A percentile compares a stretch with the other conserved stretches of the same genome.
These are phyloP conservation scores for Oenanthe oenanthe DNA, from an alignment of 2,113 vertebrate genomes.

Conservation along the genomic window DNA sequence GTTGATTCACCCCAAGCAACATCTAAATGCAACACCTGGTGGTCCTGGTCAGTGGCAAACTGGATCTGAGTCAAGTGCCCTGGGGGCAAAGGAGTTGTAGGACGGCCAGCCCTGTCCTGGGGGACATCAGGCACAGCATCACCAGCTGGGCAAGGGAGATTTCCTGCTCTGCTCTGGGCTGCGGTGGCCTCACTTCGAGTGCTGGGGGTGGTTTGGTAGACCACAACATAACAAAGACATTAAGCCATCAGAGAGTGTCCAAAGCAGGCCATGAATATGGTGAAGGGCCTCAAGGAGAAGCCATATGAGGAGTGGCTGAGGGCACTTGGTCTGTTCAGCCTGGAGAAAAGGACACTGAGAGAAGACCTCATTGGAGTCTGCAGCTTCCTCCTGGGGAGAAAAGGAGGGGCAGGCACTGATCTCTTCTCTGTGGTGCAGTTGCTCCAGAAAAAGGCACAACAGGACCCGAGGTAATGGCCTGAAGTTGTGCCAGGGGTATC, in stretches of 20 bases:
- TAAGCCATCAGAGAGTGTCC: neutral
- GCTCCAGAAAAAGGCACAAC: neutral
- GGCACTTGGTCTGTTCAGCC: neutral
- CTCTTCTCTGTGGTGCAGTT: neutral
- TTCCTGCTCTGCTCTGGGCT: neutral
- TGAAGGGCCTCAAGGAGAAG: neutral
- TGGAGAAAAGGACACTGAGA: neutral
- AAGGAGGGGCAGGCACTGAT: neutral
- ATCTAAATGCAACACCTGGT: neutral
- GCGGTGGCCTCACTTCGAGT: rapidly evolving
- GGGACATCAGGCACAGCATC: neutral
- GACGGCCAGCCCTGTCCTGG: neutral
- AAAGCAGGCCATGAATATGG: neutral
- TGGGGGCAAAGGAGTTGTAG: neutral
- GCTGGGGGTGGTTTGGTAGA: neutral
- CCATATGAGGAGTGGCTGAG: neutral
- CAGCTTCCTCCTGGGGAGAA: neutral
- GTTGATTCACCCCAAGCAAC: too few species aligned
- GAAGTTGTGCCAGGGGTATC: neutral
- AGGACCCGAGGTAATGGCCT: neutral
- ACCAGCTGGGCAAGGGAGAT: neutral
- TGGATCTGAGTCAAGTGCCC: neutral
- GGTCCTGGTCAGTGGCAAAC: rapidly evolving
- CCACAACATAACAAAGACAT: neutral
- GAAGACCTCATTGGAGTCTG: neutral